phyloP scores from a whole-genome alignment of 2,113 vertebrate genomes.

The Halcyon senegalensis region DNA sequence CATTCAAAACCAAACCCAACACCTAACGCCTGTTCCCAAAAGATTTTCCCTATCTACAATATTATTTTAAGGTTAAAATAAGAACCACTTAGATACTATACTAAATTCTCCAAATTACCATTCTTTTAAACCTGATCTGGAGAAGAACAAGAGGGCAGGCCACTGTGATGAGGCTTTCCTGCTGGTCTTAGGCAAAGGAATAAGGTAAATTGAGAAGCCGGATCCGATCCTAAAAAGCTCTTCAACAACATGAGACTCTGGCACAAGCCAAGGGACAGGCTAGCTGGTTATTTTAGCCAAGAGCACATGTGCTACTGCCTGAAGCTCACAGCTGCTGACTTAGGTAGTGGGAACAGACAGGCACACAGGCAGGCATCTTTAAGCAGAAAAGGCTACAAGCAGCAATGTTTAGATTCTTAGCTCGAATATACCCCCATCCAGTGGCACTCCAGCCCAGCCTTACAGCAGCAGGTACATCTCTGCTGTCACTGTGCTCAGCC shows the following conservation, averaged over 20 bases:
- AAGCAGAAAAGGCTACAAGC: neutral
- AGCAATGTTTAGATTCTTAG: neutral
- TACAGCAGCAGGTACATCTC: neutral
- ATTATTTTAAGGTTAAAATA: neutral
- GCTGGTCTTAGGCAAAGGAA: slow-evolving; percentile 11
- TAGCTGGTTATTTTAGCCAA: slow-evolving; percentile 60
- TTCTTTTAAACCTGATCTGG: neutral
- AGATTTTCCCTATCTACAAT: neutral
- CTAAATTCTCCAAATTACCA: neutral
- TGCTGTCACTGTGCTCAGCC: neutral
- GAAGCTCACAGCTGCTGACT: slow-evolving; percentile 62
- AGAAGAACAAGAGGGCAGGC: neutral
- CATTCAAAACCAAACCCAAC: neutral
- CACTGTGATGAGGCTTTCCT: neutral
- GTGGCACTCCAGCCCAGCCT: neutral
- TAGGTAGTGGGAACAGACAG: neutral
- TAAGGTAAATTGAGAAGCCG: slow-evolving; percentile 31
- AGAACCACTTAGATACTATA: neutral
- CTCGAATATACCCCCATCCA: neutral
- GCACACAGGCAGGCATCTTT: neutral
- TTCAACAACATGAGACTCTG: slow-evolving; percentile 37
- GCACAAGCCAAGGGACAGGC: slow-evolving; percentile 34
- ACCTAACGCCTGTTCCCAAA: neutral
- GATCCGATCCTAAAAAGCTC: slow-evolving; percentile 22
- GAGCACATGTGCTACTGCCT: slow-evolving; percentile 50